phyloP scores from a whole-genome alignment of 2,797 vertebrate species.

The Graptemys geographica region DNA sequence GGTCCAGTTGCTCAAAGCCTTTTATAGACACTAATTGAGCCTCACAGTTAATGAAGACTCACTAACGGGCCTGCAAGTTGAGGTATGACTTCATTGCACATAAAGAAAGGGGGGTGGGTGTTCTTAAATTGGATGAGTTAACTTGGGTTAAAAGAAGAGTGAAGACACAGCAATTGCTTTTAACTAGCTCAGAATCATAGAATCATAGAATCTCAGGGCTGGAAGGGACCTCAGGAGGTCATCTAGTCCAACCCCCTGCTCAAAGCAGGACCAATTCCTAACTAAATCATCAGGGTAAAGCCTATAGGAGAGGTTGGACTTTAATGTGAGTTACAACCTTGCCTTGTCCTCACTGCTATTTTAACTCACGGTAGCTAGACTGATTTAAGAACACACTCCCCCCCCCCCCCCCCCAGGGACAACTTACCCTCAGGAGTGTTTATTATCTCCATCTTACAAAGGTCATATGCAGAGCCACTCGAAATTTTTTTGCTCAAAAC shows the following conservation, averaged over 20 bases:
- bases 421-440: conserved; percentile 17
- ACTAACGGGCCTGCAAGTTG: conserved; percentile 35
- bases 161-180: background rate
- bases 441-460: conserved; percentile 38
- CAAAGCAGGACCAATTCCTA: no score
- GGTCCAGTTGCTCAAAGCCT: conserved; percentile 60
- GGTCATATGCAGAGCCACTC: background rate
- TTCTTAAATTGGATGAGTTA: background rate
- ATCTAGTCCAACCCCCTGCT: no score
- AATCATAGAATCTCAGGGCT: no score
- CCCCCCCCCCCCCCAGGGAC: no score
- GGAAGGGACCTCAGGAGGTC: no score
- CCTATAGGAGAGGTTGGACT: background rate
- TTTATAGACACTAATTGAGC: conserved; percentile 64
- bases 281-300: background rate
- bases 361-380: background rate
- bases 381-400: background rate
- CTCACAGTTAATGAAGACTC: conserved; percentile 64
- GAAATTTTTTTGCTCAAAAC: conserved; percentile 32
- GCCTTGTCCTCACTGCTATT: background rate
- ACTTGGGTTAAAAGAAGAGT: background rate
- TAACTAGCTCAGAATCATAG: background rate
- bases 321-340: background rate
- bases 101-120: no score
- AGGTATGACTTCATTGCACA: background rate